Percentiles rank a stretch among this genome's conserved stretches.
Evolutionary conservation across 1,140 invertebrate genomes (phyloP).

Genomic region (Leptopilina clavipes): DNA sequence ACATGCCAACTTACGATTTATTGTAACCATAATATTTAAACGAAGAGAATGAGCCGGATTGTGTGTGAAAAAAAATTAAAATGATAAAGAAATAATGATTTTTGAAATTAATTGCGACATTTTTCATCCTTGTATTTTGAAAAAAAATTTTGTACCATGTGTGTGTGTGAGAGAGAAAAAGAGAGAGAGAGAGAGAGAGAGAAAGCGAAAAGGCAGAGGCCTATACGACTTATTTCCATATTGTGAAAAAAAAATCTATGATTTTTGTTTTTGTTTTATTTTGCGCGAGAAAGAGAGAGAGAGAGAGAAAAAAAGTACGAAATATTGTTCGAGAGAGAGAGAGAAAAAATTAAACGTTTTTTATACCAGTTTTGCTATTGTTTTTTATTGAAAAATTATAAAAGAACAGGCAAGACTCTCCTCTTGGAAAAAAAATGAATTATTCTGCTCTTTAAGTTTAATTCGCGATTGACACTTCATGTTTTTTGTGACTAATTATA

Average conservation of each 20-base stretch:
- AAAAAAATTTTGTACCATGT: neutral
- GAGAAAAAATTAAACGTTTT: slow-evolving; percentile 1
- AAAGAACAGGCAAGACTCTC: neutral
- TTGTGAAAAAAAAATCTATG: slow-evolving; percentile 5
- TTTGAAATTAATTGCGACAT: neutral
- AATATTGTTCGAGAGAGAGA: neutral
- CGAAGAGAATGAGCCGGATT: neutral
- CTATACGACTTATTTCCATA: slow-evolving; percentile 16
- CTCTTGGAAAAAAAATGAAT: neutral
- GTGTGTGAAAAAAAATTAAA: neutral
- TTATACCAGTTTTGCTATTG: slow-evolving; percentile 29
- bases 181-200: no score
- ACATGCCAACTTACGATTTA: neutral
- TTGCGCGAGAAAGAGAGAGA: neutral
- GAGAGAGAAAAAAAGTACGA: neutral
- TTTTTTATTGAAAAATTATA: slow-evolving; percentile 8
- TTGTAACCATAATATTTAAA: neutral
- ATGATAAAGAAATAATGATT: neutral
- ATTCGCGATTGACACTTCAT: neutral
- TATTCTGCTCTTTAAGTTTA: neutral
- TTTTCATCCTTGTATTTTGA: neutral
- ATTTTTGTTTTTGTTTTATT: no score
- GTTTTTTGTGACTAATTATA: neutral
- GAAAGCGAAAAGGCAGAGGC: slow-evolving; percentile 2
- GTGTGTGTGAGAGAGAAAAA: neutral